Evolutionary conservation across 2,888 invertebrate genomes (phyloP).

Genomic region (Nomada fucata): DNA sequence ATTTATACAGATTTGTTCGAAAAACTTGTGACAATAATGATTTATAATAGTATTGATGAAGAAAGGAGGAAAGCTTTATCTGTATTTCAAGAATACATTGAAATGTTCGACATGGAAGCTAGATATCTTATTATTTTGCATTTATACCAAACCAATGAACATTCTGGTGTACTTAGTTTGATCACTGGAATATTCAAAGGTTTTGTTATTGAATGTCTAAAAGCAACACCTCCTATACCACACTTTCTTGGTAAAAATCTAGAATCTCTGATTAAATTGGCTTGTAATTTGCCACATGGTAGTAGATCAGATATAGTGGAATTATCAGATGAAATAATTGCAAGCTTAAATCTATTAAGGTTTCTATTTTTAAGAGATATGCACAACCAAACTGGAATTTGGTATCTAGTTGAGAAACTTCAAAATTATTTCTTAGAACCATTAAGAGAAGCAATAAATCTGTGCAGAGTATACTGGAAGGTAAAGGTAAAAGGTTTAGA

Average conservation of each 20-base stretch:
- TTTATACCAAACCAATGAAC: slow-evolving; percentile 87
- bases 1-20: slow-evolving; percentile 88
- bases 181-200: slow-evolving; percentile 91
- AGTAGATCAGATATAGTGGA: slow-evolving; percentile 93
- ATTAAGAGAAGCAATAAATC: slow-evolving; percentile 89
- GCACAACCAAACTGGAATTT: slow-evolving; percentile 88
- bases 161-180: slow-evolving; percentile 91
- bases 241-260: slow-evolving; percentile 87
- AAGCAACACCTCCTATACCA: slow-evolving; percentile 80
- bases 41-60: slow-evolving; percentile 88
- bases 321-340: slow-evolving; percentile 91
- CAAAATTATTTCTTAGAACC: slow-evolving; percentile 88
- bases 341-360: slow-evolving; percentile 91
- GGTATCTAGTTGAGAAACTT: slow-evolving; percentile 85
- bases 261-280: slow-evolving; percentile 86
- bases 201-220: slow-evolving; percentile 87
- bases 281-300: slow-evolving; percentile 88
- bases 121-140: slow-evolving; percentile 89
- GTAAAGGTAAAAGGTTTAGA: slow-evolving; percentile 88
- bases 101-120: slow-evolving; percentile 89
- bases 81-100: slow-evolving; percentile 85
- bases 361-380: slow-evolving; percentile 90
- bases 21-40: slow-evolving; percentile 87
- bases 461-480: slow-evolving; percentile 92
- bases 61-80: slow-evolving; percentile 87